These are phyloP conservation scores for Mizuhopecten yessoensis DNA, from an alignment of 1,140 invertebrate genomes.

Conservation along the genomic window DNA sequence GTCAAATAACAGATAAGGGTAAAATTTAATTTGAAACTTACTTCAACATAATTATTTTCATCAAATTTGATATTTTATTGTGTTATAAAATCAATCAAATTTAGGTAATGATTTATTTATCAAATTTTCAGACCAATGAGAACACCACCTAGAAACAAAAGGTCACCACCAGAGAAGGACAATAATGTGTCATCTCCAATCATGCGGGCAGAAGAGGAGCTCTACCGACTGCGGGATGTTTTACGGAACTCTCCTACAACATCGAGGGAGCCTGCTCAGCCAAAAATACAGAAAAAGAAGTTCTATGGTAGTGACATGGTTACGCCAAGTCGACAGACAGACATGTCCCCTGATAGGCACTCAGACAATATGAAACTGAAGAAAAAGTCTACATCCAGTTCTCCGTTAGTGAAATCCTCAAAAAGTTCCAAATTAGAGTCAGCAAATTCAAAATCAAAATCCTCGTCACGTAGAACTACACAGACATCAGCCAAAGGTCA, in stretches of 20 bases:
- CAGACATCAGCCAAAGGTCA: constrained; percentile 26
- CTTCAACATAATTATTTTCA: too few species aligned
- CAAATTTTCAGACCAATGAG: not conserved
- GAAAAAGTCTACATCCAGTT: constrained; percentile 48
- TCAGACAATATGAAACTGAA: constrained; percentile 29
- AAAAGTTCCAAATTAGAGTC: constrained; percentile 19
- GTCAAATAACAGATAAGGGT: too few species aligned
- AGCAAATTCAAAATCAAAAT: not conserved
- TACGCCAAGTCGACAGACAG: constrained; percentile 47
- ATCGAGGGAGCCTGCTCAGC: constrained; percentile 46
- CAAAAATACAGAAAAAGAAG: constrained; percentile 69
- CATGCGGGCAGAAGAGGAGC: constrained; percentile 76
- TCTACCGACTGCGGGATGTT: constrained; percentile 70
- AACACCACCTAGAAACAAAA: constrained; percentile 49
- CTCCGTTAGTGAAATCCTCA: constrained; percentile 45
- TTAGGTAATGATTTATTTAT: not conserved
- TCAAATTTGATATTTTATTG: too few species aligned
- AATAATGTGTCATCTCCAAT: constrained; percentile 69
- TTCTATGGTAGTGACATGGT: constrained; percentile 70
- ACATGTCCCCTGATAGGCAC: constrained; percentile 50
- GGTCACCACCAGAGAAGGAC: not conserved
- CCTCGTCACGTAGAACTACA: not conserved
- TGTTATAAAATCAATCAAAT: too few species aligned
- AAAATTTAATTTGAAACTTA: too few species aligned
- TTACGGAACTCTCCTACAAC: constrained; percentile 57